Evolutionary conservation across 2,113 vertebrate genomes (phyloP), one percentile per base, ranked within the genome.

Genomic region (Nerophis ophidion): DNA sequence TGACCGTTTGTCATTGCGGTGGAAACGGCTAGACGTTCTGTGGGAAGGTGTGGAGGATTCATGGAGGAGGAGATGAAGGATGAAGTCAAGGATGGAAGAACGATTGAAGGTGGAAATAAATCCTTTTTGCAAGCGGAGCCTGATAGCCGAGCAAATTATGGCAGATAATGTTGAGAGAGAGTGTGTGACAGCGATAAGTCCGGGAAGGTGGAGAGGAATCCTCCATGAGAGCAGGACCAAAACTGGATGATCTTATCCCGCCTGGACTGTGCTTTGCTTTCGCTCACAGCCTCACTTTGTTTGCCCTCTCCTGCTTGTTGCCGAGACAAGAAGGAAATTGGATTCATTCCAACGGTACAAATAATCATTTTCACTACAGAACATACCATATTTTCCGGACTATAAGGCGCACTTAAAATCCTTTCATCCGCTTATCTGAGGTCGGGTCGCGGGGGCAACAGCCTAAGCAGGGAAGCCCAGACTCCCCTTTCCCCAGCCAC

Each of bases 1-100:
- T 78, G 72, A 75, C 75, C 64, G 62, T 89, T 85, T 88, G 83
- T 87, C 86, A 89, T 79, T 83, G 84, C 60, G 53, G 63, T 3
- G 67, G 53, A 60, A 52, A 38, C 15, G 33, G 45, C 48, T 19
- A 52, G 65, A 49, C 44, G 64, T 48, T 48, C 62, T 64, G 71
- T 60, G 68, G 62, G 59, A 35, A 61, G 50, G 51, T 50, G 56
- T 58, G 50, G 51, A 57, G 14, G 34, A 7, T 54, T 14, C 12
- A 54, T 34, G 54, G 48, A 60, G 15, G 58, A 71, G 62, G 58
- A 45, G 64, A 71, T 45, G 70, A 65, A 54, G 34, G 53, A 51
- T 7, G 19, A 40, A 35, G 45, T 62, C 33, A 7, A 54, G 68
- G 66, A 38, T 52, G 66, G 9, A 61, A 61, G 55, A 35, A 46